Evolutionary conservation across 2,888 invertebrate species (phyloP).

Genomic region (Apomyelois bistriatella): DNA sequence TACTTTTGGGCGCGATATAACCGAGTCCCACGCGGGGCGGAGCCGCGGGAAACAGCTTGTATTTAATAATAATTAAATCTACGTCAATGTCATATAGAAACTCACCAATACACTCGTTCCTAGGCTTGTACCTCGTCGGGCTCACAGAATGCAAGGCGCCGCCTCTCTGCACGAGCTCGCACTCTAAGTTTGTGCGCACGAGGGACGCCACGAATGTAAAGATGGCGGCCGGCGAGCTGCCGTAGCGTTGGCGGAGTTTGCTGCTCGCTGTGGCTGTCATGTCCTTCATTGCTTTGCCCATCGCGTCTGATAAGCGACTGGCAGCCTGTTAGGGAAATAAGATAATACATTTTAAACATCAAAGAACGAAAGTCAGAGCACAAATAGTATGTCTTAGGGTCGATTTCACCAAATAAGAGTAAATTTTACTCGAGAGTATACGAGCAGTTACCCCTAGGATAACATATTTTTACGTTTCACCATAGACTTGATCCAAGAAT

Average conservation of each 20-base stretch:
- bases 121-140: constrained; percentile 84
- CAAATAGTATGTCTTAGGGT: no score
- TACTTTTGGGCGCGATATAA: no score
- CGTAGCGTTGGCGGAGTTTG: constrained; percentile 86
- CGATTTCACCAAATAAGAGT: no score
- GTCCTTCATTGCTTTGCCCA: constrained; percentile 96
- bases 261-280: constrained; percentile 93
- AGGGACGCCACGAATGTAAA: constrained; percentile 94
- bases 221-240: constrained; percentile 76
- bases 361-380: no score
- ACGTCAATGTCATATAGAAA: neutral
- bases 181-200: constrained; percentile 94
- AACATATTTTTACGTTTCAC: no score
- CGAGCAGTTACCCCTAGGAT: no score
- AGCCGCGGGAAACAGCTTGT: no score
- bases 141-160: constrained; percentile 79
- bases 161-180: constrained; percentile 94
- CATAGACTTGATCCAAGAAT: no score
- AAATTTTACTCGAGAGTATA: no score
- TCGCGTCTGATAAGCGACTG: constrained; percentile 90
- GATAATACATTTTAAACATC: no score
- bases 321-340: constrained; percentile 69
- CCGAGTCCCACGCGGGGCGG: no score
- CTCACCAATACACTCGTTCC: constrained; percentile 88
- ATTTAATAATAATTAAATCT: no score